Conservation (phyloP, 2,113 vertebrate species). For the Athene cunicularia region DNA sequence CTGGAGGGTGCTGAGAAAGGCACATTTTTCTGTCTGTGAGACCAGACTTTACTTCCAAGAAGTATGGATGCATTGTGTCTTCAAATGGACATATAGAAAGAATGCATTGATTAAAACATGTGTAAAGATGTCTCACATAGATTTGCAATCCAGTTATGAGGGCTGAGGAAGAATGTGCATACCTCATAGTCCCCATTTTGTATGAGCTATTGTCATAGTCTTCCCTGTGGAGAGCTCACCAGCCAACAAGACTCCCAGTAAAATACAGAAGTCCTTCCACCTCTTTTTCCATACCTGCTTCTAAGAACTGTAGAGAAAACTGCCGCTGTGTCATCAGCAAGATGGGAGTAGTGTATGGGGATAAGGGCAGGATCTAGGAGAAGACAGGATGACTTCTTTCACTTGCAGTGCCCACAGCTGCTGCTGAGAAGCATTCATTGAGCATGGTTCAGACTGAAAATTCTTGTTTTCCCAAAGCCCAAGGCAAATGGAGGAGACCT, state of each 20-base stretch:
- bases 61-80: not conserved
- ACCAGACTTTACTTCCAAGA: not conserved
- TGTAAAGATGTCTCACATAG: not conserved
- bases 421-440: not conserved
- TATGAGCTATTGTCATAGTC: not conserved
- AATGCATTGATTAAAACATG: not conserved
- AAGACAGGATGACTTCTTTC: not conserved
- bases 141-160: not conserved
- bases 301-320: not conserved
- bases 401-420: no score
- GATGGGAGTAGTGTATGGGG: fast-evolving
- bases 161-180: not conserved
- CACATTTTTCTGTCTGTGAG: not conserved
- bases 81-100: not conserved
- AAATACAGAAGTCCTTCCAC: not conserved
- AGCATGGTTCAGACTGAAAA: not conserved
- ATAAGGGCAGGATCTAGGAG: not conserved
- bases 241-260: not conserved
- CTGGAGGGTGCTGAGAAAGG: not conserved
- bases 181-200: not conserved
- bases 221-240: not conserved
- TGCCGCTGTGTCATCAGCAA: not conserved
- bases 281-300: not conserved
- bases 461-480: not conserved
- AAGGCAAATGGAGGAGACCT: not conserved